Evolutionary conservation across 1,140 invertebrate genomes (phyloP).

Genomic region (Caenorhabditis latens): DNA sequence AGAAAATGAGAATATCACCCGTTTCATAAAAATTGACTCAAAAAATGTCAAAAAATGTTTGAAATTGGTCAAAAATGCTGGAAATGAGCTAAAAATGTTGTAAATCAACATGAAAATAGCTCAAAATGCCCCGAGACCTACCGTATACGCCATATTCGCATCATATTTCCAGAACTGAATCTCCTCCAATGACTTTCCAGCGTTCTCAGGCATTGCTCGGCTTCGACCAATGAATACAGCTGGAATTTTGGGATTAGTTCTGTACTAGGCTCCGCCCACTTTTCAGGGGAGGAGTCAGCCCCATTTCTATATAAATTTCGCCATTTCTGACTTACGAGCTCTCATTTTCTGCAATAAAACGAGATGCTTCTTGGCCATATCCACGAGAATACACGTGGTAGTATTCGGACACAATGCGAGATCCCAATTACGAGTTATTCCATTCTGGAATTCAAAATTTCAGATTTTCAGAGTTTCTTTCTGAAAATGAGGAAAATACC

Average conservation of each 20-base stretch:
- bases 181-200: conserved; percentile 75
- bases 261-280: too few species aligned
- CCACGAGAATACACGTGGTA: background rate
- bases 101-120: background rate
- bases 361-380: background rate
- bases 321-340: background rate
- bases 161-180: conserved; percentile 86
- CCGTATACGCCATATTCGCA: conserved; percentile 84
- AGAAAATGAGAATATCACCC: too few species aligned
- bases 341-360: conserved; percentile 18
- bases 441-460: background rate
- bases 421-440: conserved; percentile 57
- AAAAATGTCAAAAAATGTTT: too few species aligned
- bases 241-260: conserved; percentile 3
- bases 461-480: background rate
- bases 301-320: too few species aligned
- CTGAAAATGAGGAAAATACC: background rate
- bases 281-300: too few species aligned
- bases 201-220: conserved; percentile 73
- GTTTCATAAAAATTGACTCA: too few species aligned
- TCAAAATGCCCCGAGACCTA: conserved; percentile 76
- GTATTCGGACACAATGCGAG: conserved; percentile 27
- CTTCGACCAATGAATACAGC: conserved; percentile 61
- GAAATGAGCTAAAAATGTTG: background rate
- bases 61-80: too few species aligned